phyloP scores from a whole-genome alignment of 2,797 vertebrate genomes.

The Peromyscus eremicus region DNA sequence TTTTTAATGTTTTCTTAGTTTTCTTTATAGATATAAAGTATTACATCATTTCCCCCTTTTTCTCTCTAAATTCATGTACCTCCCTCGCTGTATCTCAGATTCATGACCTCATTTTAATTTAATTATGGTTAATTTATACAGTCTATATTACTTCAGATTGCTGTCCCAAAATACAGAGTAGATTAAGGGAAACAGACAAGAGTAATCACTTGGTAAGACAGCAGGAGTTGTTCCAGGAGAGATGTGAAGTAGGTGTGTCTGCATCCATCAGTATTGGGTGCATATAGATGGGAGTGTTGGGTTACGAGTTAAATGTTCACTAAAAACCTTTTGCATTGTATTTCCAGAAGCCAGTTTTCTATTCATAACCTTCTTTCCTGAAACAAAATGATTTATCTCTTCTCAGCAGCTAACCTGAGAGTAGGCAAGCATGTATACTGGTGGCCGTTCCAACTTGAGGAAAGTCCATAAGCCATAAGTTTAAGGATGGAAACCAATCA shows the following conservation, averaged over 20 bases:
- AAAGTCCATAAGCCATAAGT: background rate
- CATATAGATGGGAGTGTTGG: background rate
- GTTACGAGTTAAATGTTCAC: background rate
- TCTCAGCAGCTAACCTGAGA: background rate
- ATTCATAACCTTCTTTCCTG: background rate
- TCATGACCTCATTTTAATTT: background rate
- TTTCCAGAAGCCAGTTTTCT: background rate
- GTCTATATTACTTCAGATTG: background rate
- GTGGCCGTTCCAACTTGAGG: background rate
- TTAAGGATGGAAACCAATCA: background rate
- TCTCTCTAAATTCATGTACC: background rate
- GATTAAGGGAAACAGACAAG: background rate
- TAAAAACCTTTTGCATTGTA: background rate
- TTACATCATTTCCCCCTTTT: background rate
- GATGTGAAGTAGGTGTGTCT: background rate
- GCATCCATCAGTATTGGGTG: background rate
- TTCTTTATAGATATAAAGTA: background rate
- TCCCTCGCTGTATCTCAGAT: background rate
- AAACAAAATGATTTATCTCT: background rate
- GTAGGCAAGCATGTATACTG: background rate
- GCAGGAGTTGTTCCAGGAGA: background rate
- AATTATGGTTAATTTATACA: background rate
- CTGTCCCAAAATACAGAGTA: constrained; percentile 20
- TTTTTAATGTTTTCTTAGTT: background rate
- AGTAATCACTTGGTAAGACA: background rate